Percentiles rank a stretch among this genome's conserved stretches.
Conservation (phyloP, 1,140 invertebrate genomes). For the Apis cerana region DNA sequence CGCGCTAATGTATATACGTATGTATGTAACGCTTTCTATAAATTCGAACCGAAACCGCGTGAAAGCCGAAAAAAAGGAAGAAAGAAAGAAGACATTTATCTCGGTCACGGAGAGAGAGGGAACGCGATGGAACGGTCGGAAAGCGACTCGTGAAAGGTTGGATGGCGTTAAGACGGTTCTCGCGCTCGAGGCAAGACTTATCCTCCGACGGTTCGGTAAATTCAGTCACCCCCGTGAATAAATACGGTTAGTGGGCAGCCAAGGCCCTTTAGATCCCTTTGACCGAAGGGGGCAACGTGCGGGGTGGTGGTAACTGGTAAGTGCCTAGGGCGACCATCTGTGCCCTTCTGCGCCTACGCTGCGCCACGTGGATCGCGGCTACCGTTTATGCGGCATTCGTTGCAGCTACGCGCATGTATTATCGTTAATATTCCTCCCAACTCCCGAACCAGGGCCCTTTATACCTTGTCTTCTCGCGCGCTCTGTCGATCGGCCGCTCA, state of each 20-base stretch:
- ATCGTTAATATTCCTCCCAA: conserved; percentile 64
- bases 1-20: no score
- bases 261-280: conserved; percentile 77
- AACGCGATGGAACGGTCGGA: conserved; percentile 40
- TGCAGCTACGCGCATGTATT: conserved; percentile 76
- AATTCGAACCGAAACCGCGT: background rate
- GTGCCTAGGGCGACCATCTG: conserved; percentile 80
- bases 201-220: conserved; percentile 70
- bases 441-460: background rate
- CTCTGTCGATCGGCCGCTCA: no score
- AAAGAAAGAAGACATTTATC: background rate
- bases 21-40: no score
- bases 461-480: background rate
- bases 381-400: conserved; percentile 79
- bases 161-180: conserved; percentile 47
- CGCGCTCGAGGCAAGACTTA: conserved; percentile 65
- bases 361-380: conserved; percentile 78
- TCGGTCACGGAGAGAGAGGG: background rate
- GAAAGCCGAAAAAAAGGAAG: background rate
- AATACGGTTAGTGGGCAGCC: conserved; percentile 80
- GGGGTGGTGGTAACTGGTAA: conserved; percentile 79
- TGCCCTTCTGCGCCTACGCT: conserved; percentile 76
- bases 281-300: conserved; percentile 70
- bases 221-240: conserved; percentile 78
- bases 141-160: conserved; percentile 49